These are phyloP conservation scores for Anguilla anguilla DNA, from an alignment of 2,797 vertebrate species.

Conservation along the genomic window DNA sequence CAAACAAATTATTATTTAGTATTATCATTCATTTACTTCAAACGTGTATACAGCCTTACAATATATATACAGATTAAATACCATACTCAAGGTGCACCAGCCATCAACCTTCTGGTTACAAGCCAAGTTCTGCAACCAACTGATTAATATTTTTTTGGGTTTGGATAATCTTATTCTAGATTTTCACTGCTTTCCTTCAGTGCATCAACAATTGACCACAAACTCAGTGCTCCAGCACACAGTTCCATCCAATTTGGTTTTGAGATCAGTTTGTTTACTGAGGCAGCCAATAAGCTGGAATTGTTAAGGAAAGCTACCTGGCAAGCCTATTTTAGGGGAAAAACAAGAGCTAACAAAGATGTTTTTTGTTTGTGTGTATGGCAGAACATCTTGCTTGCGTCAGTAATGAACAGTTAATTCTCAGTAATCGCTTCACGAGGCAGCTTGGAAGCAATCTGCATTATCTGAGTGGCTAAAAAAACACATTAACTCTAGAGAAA, in stretches of 20 bases:
- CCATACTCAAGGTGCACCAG: too few species aligned
- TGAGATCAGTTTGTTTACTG: background rate
- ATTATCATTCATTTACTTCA: too few species aligned
- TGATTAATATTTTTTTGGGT: too few species aligned
- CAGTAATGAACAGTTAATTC: slow-evolving; percentile 63
- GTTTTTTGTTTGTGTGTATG: slow-evolving; percentile 48
- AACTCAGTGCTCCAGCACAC: background rate
- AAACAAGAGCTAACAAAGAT: background rate
- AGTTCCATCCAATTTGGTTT: background rate
- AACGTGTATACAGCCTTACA: too few species aligned
- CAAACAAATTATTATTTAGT: too few species aligned
- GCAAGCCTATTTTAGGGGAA: background rate
- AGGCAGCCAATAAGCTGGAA: background rate
- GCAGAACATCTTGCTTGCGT: slow-evolving; percentile 66
- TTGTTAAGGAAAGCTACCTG: background rate
- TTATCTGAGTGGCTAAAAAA: slow-evolving; percentile 42
- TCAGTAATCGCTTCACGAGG: slow-evolving; percentile 59
- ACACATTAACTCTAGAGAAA: slow-evolving; percentile 48
- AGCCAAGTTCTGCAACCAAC: too few species aligned
- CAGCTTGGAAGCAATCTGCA: slow-evolving; percentile 52
- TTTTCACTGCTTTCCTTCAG: background rate
- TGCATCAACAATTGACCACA: background rate
- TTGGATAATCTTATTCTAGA: too few species aligned
- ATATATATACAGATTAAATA: too few species aligned
- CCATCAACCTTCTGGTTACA: too few species aligned